Percentiles rank a stretch among this genome's conserved stretches.
Conservation (phyloP, 2,797 vertebrate species). For the Babyrousa celebensis region DNA sequence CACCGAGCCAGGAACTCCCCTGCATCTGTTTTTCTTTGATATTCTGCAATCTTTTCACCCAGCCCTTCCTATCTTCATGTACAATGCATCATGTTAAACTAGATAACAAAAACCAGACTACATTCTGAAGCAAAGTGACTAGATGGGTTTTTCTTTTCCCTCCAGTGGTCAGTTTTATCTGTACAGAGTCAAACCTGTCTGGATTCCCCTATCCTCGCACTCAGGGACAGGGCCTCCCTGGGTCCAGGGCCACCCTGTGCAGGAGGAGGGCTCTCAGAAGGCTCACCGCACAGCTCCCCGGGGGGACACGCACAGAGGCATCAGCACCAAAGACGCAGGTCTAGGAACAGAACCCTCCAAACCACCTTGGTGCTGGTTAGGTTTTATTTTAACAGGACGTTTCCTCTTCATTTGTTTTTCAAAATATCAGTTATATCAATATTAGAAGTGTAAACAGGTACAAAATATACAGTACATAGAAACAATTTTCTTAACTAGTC, state of each 20-base stretch:
- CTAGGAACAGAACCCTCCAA: constrained; percentile 68
- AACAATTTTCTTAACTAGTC: constrained; percentile 85
- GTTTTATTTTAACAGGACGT: constrained; percentile 87
- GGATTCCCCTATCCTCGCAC: not conserved
- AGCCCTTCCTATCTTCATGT: not conserved
- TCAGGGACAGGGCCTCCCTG: not conserved
- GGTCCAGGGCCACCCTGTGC: not conserved
- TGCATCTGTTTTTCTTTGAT: not conserved
- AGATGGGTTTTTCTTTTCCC: not conserved
- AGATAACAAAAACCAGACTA: not conserved
- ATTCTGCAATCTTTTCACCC: not conserved
- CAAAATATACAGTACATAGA: constrained; percentile 89
- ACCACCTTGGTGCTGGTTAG: constrained; percentile 81
- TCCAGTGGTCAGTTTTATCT: not conserved
- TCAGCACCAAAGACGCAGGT: not conserved
- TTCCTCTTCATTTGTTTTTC: constrained; percentile 80
- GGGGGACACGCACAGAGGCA: not conserved
- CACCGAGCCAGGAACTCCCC: too few species aligned
- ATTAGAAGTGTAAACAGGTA: constrained; percentile 88
- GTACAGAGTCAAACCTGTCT: not conserved
- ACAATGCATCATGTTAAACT: not conserved
- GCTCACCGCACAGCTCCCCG: not conserved
- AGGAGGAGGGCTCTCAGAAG: not conserved
- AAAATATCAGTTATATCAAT: constrained; percentile 88
- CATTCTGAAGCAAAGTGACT: not conserved